Evolutionary conservation across 2,113 vertebrate species (phyloP).

Genomic region (Galeopterus variegatus): DNA sequence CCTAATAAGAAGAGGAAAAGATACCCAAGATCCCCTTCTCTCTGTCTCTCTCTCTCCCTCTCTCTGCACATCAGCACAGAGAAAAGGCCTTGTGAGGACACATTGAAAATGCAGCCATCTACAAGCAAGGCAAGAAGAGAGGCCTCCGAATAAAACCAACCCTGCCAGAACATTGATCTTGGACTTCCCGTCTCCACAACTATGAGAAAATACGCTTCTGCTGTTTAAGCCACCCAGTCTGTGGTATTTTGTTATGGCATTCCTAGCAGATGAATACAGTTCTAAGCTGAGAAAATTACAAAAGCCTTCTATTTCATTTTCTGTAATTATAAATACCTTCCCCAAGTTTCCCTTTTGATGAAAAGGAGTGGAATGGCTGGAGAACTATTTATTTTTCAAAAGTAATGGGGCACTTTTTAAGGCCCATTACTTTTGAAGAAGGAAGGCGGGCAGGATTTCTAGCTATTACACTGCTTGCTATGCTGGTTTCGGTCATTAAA

Average conservation of each 20-base stretch:
- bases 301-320: constrained; percentile 9
- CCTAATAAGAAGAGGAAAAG: not conserved
- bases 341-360: not conserved
- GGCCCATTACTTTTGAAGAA: too few species aligned
- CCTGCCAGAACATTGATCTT: not conserved
- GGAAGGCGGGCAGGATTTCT: not conserved
- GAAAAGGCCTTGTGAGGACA: not conserved
- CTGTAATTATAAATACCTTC: constrained; percentile 24
- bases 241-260: not conserved
- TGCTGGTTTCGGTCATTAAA: not conserved
- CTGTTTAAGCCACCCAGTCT: not conserved
- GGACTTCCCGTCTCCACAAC: not conserved
- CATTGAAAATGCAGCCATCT: not conserved
- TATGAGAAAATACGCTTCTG: not conserved
- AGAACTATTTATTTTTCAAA: not conserved
- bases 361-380: not conserved
- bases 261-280: not conserved
- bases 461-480: not conserved
- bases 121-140: not conserved
- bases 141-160: not conserved
- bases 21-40: not conserved
- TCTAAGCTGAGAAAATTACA: constrained; percentile 37
- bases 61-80: not conserved
- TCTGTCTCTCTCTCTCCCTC: too few species aligned
- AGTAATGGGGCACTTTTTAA: not conserved